Percentiles rank a stretch among this genome's conserved stretches.
Evolutionary conservation across 1,140 invertebrate species (phyloP).

Genomic region (Euwallacea similis): DNA sequence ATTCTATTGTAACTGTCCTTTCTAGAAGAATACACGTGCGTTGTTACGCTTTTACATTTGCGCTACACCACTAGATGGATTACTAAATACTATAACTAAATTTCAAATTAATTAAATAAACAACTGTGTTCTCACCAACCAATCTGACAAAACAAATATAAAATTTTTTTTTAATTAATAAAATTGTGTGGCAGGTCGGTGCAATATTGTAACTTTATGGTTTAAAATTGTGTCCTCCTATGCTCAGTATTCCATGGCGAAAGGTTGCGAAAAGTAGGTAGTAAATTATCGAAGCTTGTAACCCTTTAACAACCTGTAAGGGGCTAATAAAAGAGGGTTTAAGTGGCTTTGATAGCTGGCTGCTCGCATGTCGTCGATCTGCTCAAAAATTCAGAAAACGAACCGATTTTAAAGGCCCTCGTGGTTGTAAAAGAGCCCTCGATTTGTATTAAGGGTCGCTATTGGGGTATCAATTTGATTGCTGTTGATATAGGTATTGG

Average conservation of each 20-base stretch:
- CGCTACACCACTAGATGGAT: no score
- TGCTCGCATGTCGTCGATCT: constrained; percentile 42
- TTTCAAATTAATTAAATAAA: no score
- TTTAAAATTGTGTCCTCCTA: constrained; percentile 1
- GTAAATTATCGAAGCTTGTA: constrained; percentile 47
- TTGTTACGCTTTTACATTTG: no score
- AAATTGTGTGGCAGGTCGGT: no score
- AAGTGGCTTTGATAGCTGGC: constrained; percentile 49
- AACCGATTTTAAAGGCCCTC: constrained; percentile 36
- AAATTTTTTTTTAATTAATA: no score
- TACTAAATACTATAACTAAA: no score
- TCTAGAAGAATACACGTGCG: no score
- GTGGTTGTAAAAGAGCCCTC: constrained; percentile 18
- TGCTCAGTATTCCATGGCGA: background rate
- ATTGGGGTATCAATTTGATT: constrained; percentile 2
- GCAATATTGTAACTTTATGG: background rate
- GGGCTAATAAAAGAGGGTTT: constrained; percentile 51
- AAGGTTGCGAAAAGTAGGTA: background rate
- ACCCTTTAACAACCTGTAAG: constrained; percentile 53
- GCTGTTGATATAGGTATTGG: background rate
- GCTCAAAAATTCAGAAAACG: constrained; percentile 47
- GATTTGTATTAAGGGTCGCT: constrained; percentile 6
- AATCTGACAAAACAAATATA: no score
- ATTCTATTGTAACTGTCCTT: no score
- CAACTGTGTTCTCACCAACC: no score